Evolutionary conservation across 2,797 vertebrate species (phyloP), one percentile per base, ranked within the genome.

Genomic region (Capromys pilorides): DNA sequence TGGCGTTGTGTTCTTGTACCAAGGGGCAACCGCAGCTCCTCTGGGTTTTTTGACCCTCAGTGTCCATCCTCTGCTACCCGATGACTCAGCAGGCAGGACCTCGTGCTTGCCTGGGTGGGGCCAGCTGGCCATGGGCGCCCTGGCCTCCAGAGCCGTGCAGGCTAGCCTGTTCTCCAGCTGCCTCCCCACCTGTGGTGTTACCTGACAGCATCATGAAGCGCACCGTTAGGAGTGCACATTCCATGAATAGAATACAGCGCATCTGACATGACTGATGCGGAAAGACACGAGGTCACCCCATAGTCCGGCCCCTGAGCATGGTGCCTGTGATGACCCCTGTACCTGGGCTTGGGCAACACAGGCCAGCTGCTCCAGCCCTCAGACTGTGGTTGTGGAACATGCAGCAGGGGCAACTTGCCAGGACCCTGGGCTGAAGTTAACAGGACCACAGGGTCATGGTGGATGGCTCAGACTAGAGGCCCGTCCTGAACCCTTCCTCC

Each of bases 381-480:
- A n/a, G 31, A 14, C 31, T 67, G 62, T 64, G 62, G 62, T 26
- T 12, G 1, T 3, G 33, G 16, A 4, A 24, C 73, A 3, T 33
- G 10, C 21, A 54, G 33, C 0, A 5, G 6, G 9, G 16, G 33
- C 5, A 5, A 51, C 41, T 18, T 31, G 18, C 11, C 22, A 39
- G 84, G 26, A 14, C 26, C 19, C 5, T 0, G 5, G 69, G 69
- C 54, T 8, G 49, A 26, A 39, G 45, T 41, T n/a, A 3, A 22
- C 26, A 13, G 5, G 11, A 73, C 31, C 21, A 5, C 0, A 4
- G 11, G 41, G 2, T 51, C 7, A 1, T 7, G 7, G 1, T 0
- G 7, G 18, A 24, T 33, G 45, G 69, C 78, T 24, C 9, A 22
- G 57, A 5, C 0, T 0, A 22, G 26, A 41, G 57, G 6, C 5